Evolutionary conservation across 23 tunicate genomes (phyloP), one percentile per base, ranked within the genome.

Genomic region (Styela plicata): DNA sequence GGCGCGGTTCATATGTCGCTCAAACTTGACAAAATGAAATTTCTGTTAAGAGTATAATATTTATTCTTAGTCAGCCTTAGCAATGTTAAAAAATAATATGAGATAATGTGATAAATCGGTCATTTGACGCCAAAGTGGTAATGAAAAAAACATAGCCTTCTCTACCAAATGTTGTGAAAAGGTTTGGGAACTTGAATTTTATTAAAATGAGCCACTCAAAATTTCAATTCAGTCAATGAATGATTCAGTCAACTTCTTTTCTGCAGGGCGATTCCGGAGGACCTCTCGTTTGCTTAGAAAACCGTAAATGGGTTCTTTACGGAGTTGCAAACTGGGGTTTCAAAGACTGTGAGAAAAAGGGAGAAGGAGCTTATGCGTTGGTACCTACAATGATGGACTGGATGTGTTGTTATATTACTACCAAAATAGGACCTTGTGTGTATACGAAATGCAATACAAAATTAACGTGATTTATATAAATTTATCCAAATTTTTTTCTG

Each of bases 181-280:
- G n/a, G n/a, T n/a, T n/a, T n/a, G n/a, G n/a, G n/a, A n/a, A n/a
- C n/a, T n/a, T n/a, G n/a, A n/a, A n/a, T n/a, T n/a, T n/a, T n/a
- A n/a, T n/a, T n/a, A n/a, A n/a, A n/a, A n/a, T n/a, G n/a, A n/a
- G n/a, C n/a, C n/a, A n/a, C n/a, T n/a, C n/a, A n/a, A n/a, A n/a
- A n/a, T n/a, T n/a, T n/a, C n/a, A n/a, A n/a, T n/a, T n/a, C n/a
- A n/a, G n/a, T n/a, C n/a, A n/a, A n/a, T n/a, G n/a, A 68, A 68
- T 68, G 13, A 68, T 68, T 13, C 24, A 20, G 64, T 21, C 21
- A 68, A 29, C 24, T 68, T 68, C n/a, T 18, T 71, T 22, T 30
- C 36, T 21, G 30, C 71, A 86, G 90, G 90, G 90, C 19, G 90
- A 86, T 67, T 80, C 85, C 70, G 90, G 90, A 3, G 90, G 90